Base-by-base conservation (phyloP, 2,888 invertebrate genomes). In the Ochlodes sylvanus region DNA sequence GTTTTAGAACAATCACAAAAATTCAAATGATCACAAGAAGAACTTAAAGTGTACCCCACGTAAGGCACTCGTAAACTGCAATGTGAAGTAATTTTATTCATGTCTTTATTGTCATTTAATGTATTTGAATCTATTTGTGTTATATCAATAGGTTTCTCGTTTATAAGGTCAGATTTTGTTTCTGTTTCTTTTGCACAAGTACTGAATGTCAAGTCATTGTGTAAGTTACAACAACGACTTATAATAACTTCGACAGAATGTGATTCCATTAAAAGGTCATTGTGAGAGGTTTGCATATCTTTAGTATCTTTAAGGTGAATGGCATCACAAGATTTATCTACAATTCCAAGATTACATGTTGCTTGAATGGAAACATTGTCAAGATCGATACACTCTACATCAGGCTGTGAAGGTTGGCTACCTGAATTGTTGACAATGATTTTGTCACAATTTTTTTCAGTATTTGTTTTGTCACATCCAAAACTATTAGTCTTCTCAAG, bases 1-100 rank as follows among this genome's bases (percentile, higher is more conserved):
- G 88, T 83, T 72, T 88, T 90, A 44, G 79, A 76, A 70, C 90
- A 89, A 56, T 78, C 67, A 71, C 88, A 88, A 3, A 76, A 61
- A 27, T 82, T 85, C 56, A 88, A 71, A 52, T 75, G 73, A 55
- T 86, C 79, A 72, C 89, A 89, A 62, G 81, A 75, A 76, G 88
- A 88, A 69, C 86, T 81, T 41, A 89, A 71, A 6, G 89, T 92
- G 65, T 76, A 86, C 7, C 87, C 88, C 66, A 86, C 76, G 69
- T 87, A 86, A 42, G 86, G 83, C 7, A 19, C 27, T 17, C 42
- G 56, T 47, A 62, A 67, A 61, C 21, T 19, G 6, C 38, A 17
- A 17, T 38, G 19, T 10, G 66, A 60, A 44, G n/a, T 44, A 1
- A 44, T 41, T 47, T 47, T 47, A 32, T 4, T 15, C 0, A 60